Evolutionary conservation across 1,140 invertebrate species (phyloP).

Genomic region (Bombus sylvicola): DNA sequence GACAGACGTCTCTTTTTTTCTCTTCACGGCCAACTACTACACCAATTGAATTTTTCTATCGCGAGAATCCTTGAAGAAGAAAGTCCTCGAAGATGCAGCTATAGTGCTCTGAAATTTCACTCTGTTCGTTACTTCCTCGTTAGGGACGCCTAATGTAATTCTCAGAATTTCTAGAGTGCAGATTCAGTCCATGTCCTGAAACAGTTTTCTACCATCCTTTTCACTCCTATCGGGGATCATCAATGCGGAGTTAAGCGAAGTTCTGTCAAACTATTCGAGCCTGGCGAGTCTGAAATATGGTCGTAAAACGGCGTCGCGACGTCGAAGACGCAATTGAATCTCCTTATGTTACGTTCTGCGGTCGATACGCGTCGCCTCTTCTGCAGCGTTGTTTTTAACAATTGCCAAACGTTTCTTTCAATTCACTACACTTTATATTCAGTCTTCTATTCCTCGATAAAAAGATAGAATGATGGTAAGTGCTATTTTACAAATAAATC

Average conservation of each 20-base stretch:
- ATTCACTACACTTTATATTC: no score
- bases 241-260: slow-evolving; percentile 32
- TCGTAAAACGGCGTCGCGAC: not conserved
- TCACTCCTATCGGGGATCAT: no score
- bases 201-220: not conserved
- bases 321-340: not conserved
- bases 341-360: not conserved
- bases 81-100: not conserved
- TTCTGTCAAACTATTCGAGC: no score
- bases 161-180: slow-evolving; percentile 19
- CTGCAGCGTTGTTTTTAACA: no score
- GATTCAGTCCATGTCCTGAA: not conserved
- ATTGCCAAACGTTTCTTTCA: no score
- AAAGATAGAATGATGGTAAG: no score
- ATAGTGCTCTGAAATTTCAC: slow-evolving; percentile 36
- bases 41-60: slow-evolving; percentile 33
- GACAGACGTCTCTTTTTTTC: not conserved
- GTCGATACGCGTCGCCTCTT: not conserved
- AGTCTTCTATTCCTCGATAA: no score
- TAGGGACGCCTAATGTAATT: slow-evolving; percentile 42
- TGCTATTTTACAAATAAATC: no score
- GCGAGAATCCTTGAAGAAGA: not conserved
- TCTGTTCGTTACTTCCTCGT: slow-evolving; percentile 48
- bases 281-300: not conserved
- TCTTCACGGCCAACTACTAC: not conserved